phyloP scores from a whole-genome alignment of 2,113 vertebrate genomes.

The Sinosuthora webbiana region DNA sequence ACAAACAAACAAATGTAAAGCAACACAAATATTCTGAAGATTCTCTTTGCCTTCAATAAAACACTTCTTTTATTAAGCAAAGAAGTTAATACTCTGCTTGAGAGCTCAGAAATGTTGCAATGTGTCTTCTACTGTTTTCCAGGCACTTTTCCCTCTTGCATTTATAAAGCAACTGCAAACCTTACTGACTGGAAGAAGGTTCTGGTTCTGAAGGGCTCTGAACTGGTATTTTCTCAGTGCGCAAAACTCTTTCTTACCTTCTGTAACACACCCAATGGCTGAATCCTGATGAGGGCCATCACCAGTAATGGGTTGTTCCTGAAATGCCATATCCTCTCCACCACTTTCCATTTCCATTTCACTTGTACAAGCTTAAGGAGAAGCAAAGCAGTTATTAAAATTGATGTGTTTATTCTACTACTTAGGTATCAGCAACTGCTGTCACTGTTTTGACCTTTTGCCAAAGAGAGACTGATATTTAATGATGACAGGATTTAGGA shows the following conservation, averaged over 20 bases:
- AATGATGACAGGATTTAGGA: background rate
- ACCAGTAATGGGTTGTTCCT: slow-evolving; percentile 35
- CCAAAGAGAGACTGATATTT: background rate
- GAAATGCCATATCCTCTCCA: slow-evolving; percentile 49
- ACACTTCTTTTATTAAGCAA: background rate
- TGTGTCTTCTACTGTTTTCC: background rate
- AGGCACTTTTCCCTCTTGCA: background rate
- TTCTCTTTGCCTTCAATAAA: background rate
- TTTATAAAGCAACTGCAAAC: background rate
- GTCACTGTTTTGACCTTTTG: background rate
- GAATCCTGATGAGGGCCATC: slow-evolving; percentile 24
- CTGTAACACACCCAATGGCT: slow-evolving; percentile 54
- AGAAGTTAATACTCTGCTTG: background rate
- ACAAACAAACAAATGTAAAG: background rate
- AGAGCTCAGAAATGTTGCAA: background rate
- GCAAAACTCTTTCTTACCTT: slow-evolving; percentile 63
- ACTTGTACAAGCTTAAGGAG: slow-evolving; percentile 66
- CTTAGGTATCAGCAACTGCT: background rate
- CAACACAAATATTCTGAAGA: background rate
- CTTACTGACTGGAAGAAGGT: background rate
- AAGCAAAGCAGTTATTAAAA: slow-evolving; percentile 22
- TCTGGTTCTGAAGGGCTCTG: background rate
- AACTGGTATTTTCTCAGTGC: background rate
- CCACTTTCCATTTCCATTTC: slow-evolving; percentile 71
- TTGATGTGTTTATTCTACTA: background rate